phyloP scores from a whole-genome alignment of 2,888 invertebrate genomes.

The Pherbina coryleti region DNA sequence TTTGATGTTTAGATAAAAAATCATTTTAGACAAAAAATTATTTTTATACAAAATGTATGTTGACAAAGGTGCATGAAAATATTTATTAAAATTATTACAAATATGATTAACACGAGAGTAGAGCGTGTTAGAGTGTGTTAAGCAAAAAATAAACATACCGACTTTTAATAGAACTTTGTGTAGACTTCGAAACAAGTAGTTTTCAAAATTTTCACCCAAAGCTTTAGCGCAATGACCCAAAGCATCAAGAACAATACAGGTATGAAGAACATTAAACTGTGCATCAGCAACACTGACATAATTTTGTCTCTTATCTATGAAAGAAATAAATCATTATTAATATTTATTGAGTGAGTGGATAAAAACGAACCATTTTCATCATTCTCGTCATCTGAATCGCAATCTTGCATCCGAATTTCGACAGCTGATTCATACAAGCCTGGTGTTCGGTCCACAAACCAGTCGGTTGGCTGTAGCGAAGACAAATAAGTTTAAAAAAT shows the following conservation, averaged over 20 bases:
- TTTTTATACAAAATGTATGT: too few species aligned
- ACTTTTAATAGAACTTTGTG: constrained; percentile 80
- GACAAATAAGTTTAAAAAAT: background rate
- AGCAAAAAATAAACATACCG: constrained; percentile 69
- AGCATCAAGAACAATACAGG: constrained; percentile 79
- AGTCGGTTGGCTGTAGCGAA: constrained; percentile 56
- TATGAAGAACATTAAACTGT: constrained; percentile 76
- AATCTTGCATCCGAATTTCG: constrained; percentile 64
- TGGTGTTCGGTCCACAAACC: constrained; percentile 65
- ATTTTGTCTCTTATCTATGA: constrained; percentile 45
- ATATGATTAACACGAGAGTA: background rate
- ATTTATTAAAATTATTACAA: background rate
- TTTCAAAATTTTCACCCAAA: constrained; percentile 72
- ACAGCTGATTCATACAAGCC: constrained; percentile 68
- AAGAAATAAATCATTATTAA: constrained; percentile 6
- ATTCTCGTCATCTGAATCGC: constrained; percentile 63
- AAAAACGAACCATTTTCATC: constrained; percentile 46
- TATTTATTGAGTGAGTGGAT: background rate
- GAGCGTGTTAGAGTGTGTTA: too few species aligned
- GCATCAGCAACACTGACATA: constrained; percentile 69
- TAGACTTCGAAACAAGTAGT: constrained; percentile 76
- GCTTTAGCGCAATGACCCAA: constrained; percentile 75
- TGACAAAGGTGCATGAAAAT: background rate
- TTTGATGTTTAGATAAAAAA: too few species aligned
- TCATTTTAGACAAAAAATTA: too few species aligned